Percentiles rank a stretch among this genome's conserved stretches.
Conservation (phyloP, 2,113 vertebrate genomes). For the Xenus cinereus region DNA sequence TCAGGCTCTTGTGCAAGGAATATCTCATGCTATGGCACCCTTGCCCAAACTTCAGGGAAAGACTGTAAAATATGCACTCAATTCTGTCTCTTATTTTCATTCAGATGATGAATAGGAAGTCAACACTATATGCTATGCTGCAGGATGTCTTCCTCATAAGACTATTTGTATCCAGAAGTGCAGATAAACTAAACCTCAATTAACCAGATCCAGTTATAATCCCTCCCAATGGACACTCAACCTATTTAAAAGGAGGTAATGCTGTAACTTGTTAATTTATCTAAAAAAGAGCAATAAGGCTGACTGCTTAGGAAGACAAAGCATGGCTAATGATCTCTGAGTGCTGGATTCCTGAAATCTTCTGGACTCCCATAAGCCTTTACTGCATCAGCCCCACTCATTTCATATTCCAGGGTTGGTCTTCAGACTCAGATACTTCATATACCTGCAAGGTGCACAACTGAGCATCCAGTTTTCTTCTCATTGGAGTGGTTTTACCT, state of each 20-base stretch:
- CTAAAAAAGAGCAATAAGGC: background rate
- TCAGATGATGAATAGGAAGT: background rate
- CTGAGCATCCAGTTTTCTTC: background rate
- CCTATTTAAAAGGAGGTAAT: background rate
- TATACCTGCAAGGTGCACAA: background rate
- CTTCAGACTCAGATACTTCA: background rate
- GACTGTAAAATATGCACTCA: background rate
- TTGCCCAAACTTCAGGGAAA: background rate
- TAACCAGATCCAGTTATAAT: conserved; percentile 21
- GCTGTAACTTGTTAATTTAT: background rate
- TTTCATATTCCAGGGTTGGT: background rate
- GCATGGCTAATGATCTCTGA: background rate
- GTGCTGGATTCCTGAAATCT: background rate
- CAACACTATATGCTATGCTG: background rate
- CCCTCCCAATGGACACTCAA: background rate
- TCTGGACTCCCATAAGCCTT: background rate
- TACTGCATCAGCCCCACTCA: background rate
- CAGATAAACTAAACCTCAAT: conserved; percentile 28
- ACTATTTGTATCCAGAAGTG: background rate
- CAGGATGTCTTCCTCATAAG: background rate
- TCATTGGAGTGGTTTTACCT: background rate
- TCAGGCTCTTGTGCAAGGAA: background rate
- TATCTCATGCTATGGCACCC: background rate
- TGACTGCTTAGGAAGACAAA: background rate
- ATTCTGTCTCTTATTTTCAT: conserved; percentile 1